These are phyloP conservation scores for Catharus ustulatus DNA, from an alignment of 2,797 vertebrate genomes.

Conservation along the genomic window DNA sequence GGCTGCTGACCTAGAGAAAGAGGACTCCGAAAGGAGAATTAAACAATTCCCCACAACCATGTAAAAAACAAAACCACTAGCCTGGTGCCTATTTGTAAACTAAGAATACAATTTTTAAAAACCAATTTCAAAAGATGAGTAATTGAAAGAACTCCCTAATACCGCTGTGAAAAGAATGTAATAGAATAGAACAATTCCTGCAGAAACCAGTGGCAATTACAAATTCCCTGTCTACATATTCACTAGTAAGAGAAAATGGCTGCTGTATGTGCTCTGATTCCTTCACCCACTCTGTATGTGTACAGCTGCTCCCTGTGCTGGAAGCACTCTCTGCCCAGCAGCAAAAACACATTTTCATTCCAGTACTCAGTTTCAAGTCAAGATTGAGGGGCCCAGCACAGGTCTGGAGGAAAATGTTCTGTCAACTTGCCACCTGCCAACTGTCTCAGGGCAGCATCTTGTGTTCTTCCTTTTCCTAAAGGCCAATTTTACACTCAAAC, in stretches of 20 bases:
- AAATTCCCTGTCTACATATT: neutral
- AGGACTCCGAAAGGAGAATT: conserved; percentile 37
- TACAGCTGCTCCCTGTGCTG: neutral
- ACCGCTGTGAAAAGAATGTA: neutral
- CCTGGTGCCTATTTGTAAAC: conserved; percentile 14
- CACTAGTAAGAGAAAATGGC: neutral
- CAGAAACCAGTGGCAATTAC: neutral
- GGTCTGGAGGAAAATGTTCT: neutral
- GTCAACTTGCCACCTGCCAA: neutral
- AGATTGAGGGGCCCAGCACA: neutral
- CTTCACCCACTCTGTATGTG: neutral
- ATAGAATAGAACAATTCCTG: neutral
- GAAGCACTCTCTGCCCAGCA: neutral
- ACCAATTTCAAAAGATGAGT: neutral
- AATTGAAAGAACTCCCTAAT: conserved; percentile 1
- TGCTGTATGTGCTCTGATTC: neutral
- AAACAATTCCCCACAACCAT: conserved; percentile 17
- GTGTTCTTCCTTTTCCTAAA: neutral
- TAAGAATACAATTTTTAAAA: neutral
- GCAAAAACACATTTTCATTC: neutral
- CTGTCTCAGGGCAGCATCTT: neutral
- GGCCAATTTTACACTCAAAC: neutral
- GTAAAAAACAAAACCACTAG: conserved; percentile 1
- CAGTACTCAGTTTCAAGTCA: neutral
- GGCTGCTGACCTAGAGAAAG: conserved; percentile 61